A percentile compares a stretch with the other conserved stretches of the same genome.
Conservation (phyloP, 2,797 vertebrate genomes). For the Merluccius polli region DNA sequence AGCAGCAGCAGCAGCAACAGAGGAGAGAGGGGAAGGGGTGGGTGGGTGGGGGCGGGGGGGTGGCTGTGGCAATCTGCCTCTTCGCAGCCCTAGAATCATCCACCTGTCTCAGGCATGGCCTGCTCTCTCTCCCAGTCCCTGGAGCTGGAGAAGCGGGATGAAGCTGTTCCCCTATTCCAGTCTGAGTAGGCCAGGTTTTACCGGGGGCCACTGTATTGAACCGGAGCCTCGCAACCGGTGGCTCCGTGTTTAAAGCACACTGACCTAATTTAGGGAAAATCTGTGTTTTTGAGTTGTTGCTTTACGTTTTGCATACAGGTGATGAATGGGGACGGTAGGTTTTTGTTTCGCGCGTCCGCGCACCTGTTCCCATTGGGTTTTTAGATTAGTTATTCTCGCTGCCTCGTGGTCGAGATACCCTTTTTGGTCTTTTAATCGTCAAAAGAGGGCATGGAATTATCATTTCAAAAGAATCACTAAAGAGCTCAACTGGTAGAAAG, state of each 20-base stretch:
- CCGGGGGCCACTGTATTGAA: slow-evolving; percentile 54
- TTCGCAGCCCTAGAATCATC: slow-evolving; percentile 47
- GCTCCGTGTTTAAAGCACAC: slow-evolving; percentile 35
- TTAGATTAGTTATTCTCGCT: not conserved
- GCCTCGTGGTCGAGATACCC: not conserved
- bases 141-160: slow-evolving; percentile 45
- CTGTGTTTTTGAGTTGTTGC: too few relatives aligned
- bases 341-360: not conserved
- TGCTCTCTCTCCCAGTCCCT: slow-evolving; percentile 34
- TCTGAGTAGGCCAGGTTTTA: slow-evolving; percentile 51
- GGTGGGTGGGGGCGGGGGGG: too few relatives aligned
- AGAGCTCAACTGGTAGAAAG: too few relatives aligned
- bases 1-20: slow-evolving; percentile 6
- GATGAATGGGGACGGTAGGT: too few relatives aligned
- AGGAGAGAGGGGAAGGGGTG: too few relatives aligned
- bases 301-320: too few relatives aligned
- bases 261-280: slow-evolving; percentile 51
- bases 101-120: slow-evolving; percentile 57
- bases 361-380: not conserved
- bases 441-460: not conserved
- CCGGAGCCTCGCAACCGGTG: slow-evolving; percentile 49
- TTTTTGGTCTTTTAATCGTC: not conserved
- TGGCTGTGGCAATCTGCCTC: slow-evolving; percentile 31
- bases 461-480: not conserved
- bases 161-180: slow-evolving; percentile 54